These are phyloP conservation scores for Sarcoramphus papa DNA, from an alignment of 2,797 vertebrate genomes.

Conservation along the genomic window DNA sequence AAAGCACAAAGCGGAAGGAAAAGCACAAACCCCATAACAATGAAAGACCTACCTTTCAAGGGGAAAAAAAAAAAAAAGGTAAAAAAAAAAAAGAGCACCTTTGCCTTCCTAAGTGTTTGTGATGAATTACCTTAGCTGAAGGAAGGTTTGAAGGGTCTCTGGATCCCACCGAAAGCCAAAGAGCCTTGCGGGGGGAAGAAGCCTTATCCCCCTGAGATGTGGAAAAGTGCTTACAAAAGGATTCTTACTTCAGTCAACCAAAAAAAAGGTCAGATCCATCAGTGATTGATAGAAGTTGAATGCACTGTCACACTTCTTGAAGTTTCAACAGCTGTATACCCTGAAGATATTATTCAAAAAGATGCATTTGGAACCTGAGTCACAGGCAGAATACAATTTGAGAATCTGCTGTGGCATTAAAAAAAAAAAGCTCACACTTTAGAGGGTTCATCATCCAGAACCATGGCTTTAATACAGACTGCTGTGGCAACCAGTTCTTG, in stretches of 20 bases:
- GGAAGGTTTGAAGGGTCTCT: background rate
- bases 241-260: background rate
- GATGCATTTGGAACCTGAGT: background rate
- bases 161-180: background rate
- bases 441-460: background rate
- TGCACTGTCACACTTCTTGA: constrained; percentile 12
- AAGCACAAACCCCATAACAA: background rate
- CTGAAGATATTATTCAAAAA: constrained; percentile 34
- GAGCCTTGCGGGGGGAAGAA: background rate
- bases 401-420: background rate
- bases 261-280: constrained; percentile 4
- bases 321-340: constrained; percentile 26
- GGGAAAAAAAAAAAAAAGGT: background rate
- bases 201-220: background rate
- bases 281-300: background rate
- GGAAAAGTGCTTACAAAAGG: constrained; percentile 27
- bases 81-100: background rate
- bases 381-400: background rate
- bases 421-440: background rate
- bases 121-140: background rate
- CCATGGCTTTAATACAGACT: background rate
- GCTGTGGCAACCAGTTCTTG: background rate
- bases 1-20: background rate
- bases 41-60: background rate
- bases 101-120: background rate